Evolutionary conservation across 2,113 vertebrate species (phyloP), one percentile per base, ranked within the genome.

Genomic region (Nesogale talazaci): DNA sequence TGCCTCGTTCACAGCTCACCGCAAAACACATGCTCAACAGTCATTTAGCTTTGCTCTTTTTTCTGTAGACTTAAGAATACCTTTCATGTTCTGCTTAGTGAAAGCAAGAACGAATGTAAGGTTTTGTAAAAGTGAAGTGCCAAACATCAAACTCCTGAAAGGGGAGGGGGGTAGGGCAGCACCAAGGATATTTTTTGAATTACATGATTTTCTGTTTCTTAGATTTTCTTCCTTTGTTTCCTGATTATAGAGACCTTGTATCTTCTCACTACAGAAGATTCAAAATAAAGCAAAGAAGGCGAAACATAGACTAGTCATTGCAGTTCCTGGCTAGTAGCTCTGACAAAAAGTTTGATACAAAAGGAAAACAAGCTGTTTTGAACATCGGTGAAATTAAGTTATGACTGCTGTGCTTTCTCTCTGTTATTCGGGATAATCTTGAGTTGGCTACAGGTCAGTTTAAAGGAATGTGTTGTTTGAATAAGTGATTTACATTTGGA

Each of bases 401-500:
- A 42, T 75, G 31, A 25, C 42, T 93, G 74, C n/a, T 80, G 2
- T 87, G 52, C 69, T 57, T 89, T 57, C 69, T 85, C 75, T 85
- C 81, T 72, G 34, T 46, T 80, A 88, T 12, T 72, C 67, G 59
- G 23, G 27, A 83, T 91, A 94, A 91, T 90, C 95, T 12, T 90
- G 76, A 93, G 22, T 95, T 94, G 93, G 85, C 86, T 90, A 61
- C 40, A 59, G 61, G 70, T 82, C 88, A 83, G 1, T 90, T 61
- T 87, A 86, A 77, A 83, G 52, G 77, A 85, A 69, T 46, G 74
- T 75, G 25, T 61, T 75, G 94, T 91, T 95, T 93, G 93, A 95
- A 93, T 90, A 92, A 95, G 83, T 93, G 83, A 16, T 92, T 15
- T 89, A 72, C 79, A 93, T 91, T 83, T 94, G 92, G 90, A 94